Evolutionary conservation across 2,113 vertebrate species (phyloP), one percentile per base, ranked within the genome.

Genomic region (Gallinago paraguaiae): DNA sequence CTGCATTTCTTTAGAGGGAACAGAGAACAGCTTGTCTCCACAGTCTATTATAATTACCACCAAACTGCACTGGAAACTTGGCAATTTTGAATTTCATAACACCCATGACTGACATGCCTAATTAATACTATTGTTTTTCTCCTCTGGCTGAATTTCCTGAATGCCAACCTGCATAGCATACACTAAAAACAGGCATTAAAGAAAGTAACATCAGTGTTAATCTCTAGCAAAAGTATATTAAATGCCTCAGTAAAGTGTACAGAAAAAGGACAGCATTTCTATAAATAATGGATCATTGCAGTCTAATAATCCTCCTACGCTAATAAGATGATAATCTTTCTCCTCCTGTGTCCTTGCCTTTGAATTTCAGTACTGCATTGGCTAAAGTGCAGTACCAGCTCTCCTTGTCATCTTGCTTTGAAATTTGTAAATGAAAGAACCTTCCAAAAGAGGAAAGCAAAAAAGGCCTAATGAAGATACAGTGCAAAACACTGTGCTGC

Each of bases 51-150:
- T 97, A 97, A 97, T 98, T 97, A 97, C 70, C 93, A 96, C 94
- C 86, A 96, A 98, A 97, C 59, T 93, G 95, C 96, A 94, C 93
- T 94, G 89, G 88, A 96, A 98, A 94, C 95, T 95, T 95, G 76
- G 95, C 97, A 96, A 83, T 97, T 98, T 93, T 96, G 96, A 97
- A 97, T 97, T 97, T 96, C 94, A 83, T 96, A 97, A 97, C 96
- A 97, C 83, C 94, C 96, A 94, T 97, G 97, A 98, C 96, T 97
- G 97, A 97, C 96, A 74, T 92, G 87, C 91, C 96, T 98, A 98
- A 98, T 98, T 97, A 98, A 97, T 96, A 96, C 95, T 95, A 97
- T 97, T 97, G 96, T 96, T 97, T 95, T 86, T 82, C 97, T 97
- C 95, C 96, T 97, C 97, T 96, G 96, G 94, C 96, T 97, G 96